Base-by-base conservation (phyloP, 2,797 vertebrate genomes). In the Sebastes itinus region DNA sequence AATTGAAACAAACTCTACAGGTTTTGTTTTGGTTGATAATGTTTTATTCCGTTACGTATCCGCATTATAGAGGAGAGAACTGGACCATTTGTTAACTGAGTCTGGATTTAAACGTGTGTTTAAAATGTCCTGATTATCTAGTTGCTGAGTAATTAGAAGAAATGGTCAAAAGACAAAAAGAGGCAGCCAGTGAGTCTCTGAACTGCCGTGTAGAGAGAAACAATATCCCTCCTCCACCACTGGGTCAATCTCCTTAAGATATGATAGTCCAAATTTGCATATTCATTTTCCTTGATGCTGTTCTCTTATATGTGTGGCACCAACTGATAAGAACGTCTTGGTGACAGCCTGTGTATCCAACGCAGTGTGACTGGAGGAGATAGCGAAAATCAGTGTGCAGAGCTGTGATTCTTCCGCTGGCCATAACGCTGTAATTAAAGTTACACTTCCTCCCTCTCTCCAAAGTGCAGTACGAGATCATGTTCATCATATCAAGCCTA, bases 251-350 rank as follows among this genome's bases (percentile, higher is more conserved):
- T 76, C 58, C 69, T 75, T 69, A 71, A 80, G 49, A 89, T 88
- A 62, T 25, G 58, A 76, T 70, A 76, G 79, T 75, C 9, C 12
- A 54, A 64, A 87, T 87, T 61, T 91, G 84, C 82, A 91, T 88
- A 82, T 86, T 84, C 5, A 88, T 86, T 92, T 82, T 85, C 56
- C 62, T 86, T 84, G 81, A 81, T 80, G 66, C 70, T 35, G 64
- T 75, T 81, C 38, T 71, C 46, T 75, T 81, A 59, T 71, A 82
- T 64, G 75, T 83, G 72, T 80, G 69, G 67, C 72, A 65, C 27
- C 77, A 80, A 54, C 78, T 88, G 91, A 93, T 92, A 92, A 90
- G 75, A 70, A 27, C 4, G 2, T 72, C 77, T 71, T 66, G 35
- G 78, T 83, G 83, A 87, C 68, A 71, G 80, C 54, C n/a, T 77